Evolutionary conservation across 2,113 vertebrate species (phyloP).

Genomic region (Callipepla squamata): DNA sequence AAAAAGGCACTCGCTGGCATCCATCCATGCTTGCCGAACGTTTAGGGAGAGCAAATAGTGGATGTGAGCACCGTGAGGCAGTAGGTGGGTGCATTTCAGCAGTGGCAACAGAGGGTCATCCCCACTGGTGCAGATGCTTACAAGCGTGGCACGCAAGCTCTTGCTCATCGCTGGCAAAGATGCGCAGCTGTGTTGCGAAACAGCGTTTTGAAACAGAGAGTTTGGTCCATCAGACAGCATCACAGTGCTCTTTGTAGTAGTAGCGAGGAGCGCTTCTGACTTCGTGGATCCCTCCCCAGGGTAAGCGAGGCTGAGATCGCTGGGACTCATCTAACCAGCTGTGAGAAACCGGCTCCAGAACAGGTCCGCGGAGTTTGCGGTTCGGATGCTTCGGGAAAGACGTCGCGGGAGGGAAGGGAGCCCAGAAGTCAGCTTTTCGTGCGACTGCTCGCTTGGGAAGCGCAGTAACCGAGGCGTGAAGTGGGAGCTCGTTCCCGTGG

Average conservation of each 20-base stretch:
- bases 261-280: neutral
- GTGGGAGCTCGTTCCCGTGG: neutral
- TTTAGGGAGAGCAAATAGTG: neutral
- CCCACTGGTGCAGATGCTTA: neutral
- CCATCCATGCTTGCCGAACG: too few relatives aligned
- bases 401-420: neutral
- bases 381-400: neutral
- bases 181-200: neutral
- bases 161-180: neutral
- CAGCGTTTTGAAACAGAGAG: neutral
- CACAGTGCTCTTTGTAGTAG: neutral
- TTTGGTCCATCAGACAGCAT: too few relatives aligned
- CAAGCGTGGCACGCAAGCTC: neutral
- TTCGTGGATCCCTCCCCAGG: neutral
- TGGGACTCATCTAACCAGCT: neutral
- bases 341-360: accelerated
- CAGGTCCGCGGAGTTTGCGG: neutral
- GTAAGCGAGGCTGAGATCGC: neutral
- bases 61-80: neutral
- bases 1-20: too few relatives aligned
- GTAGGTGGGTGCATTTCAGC: neutral
- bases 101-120: neutral
- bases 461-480: neutral
- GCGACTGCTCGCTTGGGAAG: neutral
- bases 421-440: neutral